Conservation (phyloP, 2,113 vertebrate species). For the Silurus meridionalis region DNA sequence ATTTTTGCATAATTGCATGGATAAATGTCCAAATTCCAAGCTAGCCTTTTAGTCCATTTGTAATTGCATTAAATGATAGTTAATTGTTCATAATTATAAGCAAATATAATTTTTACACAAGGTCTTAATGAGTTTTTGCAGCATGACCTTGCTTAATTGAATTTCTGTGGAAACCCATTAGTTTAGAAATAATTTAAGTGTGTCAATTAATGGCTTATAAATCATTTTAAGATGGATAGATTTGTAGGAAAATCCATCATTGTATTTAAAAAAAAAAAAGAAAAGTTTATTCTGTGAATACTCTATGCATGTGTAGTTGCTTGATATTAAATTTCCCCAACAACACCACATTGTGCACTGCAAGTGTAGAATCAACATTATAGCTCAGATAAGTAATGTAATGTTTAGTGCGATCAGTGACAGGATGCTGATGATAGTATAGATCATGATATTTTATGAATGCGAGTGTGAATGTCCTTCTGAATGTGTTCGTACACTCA, state of each 20-base stretch:
- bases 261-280: no score
- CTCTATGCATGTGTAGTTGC: background rate
- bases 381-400: background rate
- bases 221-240: constrained; percentile 14
- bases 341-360: constrained; percentile 3
- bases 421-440: constrained; percentile 31
- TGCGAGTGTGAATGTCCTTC: background rate
- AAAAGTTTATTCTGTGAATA: background rate
- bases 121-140: constrained; percentile 52
- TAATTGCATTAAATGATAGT: constrained; percentile 46
- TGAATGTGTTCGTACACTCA: constrained; percentile 33
- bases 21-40: background rate
- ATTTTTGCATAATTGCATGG: background rate
- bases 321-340: background rate
- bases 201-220: constrained; percentile 28
- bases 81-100: constrained; percentile 52
- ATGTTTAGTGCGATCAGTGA: constrained; percentile 12
- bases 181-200: constrained; percentile 45
- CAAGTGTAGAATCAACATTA: background rate
- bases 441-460: constrained; percentile 18
- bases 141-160: constrained; percentile 50
- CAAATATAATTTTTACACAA: constrained; percentile 53
- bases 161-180: constrained; percentile 51
- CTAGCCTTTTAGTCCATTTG: constrained; percentile 5
- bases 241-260: background rate